Evolutionary conservation across 1,140 invertebrate genomes (phyloP).

Genomic region (Steinernema feltiae): DNA sequence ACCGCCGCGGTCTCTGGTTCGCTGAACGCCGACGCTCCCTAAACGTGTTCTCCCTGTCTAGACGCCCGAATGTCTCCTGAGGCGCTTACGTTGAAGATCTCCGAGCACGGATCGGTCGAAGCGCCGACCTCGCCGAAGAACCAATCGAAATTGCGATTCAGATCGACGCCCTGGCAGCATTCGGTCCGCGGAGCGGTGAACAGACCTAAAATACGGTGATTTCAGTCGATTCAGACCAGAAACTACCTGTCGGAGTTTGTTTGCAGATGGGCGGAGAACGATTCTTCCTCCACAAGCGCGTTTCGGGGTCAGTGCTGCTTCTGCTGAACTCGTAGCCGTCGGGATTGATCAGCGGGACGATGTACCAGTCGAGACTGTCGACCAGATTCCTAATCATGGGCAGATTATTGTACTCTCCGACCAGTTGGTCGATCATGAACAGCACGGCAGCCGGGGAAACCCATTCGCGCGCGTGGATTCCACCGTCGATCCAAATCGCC

Average conservation of each 20-base stretch:
- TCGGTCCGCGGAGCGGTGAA: conserved; percentile 52
- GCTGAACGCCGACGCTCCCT: conserved; percentile 51
- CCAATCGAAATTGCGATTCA: conserved; percentile 51
- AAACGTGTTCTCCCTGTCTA: too few relatives aligned
- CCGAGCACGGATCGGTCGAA: conserved; percentile 56
- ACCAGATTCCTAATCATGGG: conserved; percentile 50
- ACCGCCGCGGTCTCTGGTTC: conserved; percentile 55
- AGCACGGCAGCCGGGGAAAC: conserved; percentile 59
- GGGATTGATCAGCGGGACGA: conserved; percentile 54
- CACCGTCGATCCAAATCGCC: conserved; percentile 56
- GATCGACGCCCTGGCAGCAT: conserved; percentile 49
- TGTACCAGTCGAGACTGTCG: conserved; percentile 55
- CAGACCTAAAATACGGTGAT: conserved; percentile 35
- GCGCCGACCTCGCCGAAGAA: conserved; percentile 57
- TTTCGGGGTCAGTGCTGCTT: conserved; percentile 52
- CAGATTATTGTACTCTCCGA: conserved; percentile 50
- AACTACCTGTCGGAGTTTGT: not conserved
- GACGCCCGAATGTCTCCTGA: too few relatives aligned
- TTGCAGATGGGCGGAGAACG: conserved; percentile 52
- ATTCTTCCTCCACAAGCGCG: conserved; percentile 55
- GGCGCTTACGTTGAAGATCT: conserved; percentile 49
- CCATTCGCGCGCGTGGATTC: conserved; percentile 62
- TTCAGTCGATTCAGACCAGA: not conserved
- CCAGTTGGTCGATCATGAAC: conserved; percentile 59
- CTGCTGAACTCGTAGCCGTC: conserved; percentile 53